phyloP scores from a whole-genome alignment of 1,140 invertebrate species.

The Pygmarrhopalites habei region DNA sequence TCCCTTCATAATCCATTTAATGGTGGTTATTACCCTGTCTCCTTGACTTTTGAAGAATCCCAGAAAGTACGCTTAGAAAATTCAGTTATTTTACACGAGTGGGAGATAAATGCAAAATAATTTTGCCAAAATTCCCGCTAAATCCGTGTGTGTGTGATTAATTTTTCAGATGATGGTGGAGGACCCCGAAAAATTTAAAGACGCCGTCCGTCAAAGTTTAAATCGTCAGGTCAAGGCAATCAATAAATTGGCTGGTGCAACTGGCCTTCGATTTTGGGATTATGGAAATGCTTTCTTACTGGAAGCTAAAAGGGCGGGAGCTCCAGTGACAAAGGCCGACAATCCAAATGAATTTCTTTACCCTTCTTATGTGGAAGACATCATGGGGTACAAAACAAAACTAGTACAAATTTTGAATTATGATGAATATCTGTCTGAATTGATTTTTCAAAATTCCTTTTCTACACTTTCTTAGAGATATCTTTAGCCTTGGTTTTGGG shows the following conservation, averaged over 20 bases:
- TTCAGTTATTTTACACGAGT: too few species aligned
- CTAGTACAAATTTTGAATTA: not conserved
- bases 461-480: slow-evolving; percentile 54
- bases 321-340: slow-evolving; percentile 44
- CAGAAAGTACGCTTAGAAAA: slow-evolving; percentile 39
- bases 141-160: not conserved
- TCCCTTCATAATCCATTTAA: slow-evolving; percentile 56
- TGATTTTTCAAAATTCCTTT: slow-evolving; percentile 19
- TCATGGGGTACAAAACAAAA: slow-evolving; percentile 62
- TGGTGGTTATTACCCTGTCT: slow-evolving; percentile 61
- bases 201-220: slow-evolving; percentile 55
- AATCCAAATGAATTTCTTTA: slow-evolving; percentile 52
- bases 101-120: too few species aligned
- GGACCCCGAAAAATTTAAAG: slow-evolving; percentile 51
- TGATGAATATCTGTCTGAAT: not conserved
- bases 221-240: slow-evolving; percentile 57
- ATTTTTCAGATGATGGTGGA: slow-evolving; percentile 48
- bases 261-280: slow-evolving; percentile 61
- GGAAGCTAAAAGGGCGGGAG: slow-evolving; percentile 57
- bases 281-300: slow-evolving; percentile 65
- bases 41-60: slow-evolving; percentile 46
- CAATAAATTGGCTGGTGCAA: slow-evolving; percentile 48
- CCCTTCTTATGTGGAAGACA: slow-evolving; percentile 63
- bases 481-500: slow-evolving; percentile 65
- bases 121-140: too few species aligned